Conservation (phyloP, 2,888 invertebrate genomes). For the Noctuana brunneofusca region DNA sequence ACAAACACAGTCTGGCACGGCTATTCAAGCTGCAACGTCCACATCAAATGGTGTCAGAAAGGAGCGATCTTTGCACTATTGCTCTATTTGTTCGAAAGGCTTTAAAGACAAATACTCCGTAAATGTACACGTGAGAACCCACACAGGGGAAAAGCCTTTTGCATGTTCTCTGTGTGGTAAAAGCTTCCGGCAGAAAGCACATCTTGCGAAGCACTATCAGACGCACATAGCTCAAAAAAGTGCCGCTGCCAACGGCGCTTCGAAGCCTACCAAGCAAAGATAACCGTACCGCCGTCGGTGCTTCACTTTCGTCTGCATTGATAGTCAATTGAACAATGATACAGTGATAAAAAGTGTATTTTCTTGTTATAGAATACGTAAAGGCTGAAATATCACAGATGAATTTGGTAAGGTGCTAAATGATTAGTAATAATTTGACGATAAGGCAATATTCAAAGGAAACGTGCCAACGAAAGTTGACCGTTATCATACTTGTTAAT, state of each 20-base stretch:
- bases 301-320: slow-evolving; percentile 43
- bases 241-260: slow-evolving; percentile 85
- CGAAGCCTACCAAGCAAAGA: slow-evolving; percentile 81
- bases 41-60: slow-evolving; percentile 90
- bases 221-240: slow-evolving; percentile 95
- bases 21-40: slow-evolving; percentile 80
- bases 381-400: slow-evolving; percentile 80
- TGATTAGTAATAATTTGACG: slow-evolving; percentile 66
- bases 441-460: slow-evolving; percentile 63
- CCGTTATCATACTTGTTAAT: slow-evolving; percentile 75
- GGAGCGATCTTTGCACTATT: slow-evolving; percentile 94
- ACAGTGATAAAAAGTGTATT: slow-evolving; percentile 68
- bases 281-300: slow-evolving; percentile 56
- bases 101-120: slow-evolving; percentile 98
- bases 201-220: slow-evolving; percentile 95
- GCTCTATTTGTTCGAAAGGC: slow-evolving; percentile 96
- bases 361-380: slow-evolving; percentile 60
- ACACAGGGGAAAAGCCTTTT: slow-evolving; percentile 99
- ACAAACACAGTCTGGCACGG: slow-evolving; percentile 66
- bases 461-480: slow-evolving; percentile 58
- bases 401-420: slow-evolving; percentile 81
- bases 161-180: slow-evolving; percentile 96
- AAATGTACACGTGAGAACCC: slow-evolving; percentile 98
- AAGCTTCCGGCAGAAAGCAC: slow-evolving; percentile 95
- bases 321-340: slow-evolving; percentile 76